These are phyloP conservation scores for Bujurquina vittata DNA, from an alignment of 2,113 vertebrate genomes.

Conservation along the genomic window DNA sequence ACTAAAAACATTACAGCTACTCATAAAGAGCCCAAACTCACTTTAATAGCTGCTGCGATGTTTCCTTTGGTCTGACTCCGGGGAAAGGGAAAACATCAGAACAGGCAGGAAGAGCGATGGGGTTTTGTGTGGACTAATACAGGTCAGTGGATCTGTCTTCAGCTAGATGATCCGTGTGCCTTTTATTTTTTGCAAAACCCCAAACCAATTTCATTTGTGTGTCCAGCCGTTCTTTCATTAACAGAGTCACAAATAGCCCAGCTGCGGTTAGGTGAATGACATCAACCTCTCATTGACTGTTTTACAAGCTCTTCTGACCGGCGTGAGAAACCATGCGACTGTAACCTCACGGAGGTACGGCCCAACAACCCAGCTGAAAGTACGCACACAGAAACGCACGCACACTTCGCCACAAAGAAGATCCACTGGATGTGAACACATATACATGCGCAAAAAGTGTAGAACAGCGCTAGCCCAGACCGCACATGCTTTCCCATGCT, in stretches of 20 bases:
- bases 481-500: slow-evolving; percentile 68
- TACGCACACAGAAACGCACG: not conserved
- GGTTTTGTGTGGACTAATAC: slow-evolving; percentile 40
- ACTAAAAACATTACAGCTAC: slow-evolving; percentile 76
- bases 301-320: slow-evolving; percentile 68
- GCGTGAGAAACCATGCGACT: slow-evolving; percentile 69
- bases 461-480: slow-evolving; percentile 29
- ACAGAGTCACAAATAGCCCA: slow-evolving; percentile 62
- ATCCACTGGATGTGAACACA: not conserved
- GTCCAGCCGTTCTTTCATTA: slow-evolving; percentile 42
- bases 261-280: slow-evolving; percentile 66
- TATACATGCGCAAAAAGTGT: not conserved
- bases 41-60: slow-evolving; percentile 70
- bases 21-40: slow-evolving; percentile 67
- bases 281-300: slow-evolving; percentile 71
- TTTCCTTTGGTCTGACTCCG: slow-evolving; percentile 68
- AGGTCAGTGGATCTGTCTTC: slow-evolving; percentile 66
- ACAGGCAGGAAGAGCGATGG: slow-evolving; percentile 29
- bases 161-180: slow-evolving; percentile 53
- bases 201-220: slow-evolving; percentile 57
- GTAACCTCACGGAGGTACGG: slow-evolving; percentile 46
- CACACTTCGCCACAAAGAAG: not conserved
- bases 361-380: slow-evolving; percentile 26
- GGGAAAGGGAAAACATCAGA: slow-evolving; percentile 39
- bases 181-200: slow-evolving; percentile 39